These are phyloP conservation scores for Morinoia aosen DNA, from an alignment of 2,888 invertebrate species.

Conservation along the genomic window DNA sequence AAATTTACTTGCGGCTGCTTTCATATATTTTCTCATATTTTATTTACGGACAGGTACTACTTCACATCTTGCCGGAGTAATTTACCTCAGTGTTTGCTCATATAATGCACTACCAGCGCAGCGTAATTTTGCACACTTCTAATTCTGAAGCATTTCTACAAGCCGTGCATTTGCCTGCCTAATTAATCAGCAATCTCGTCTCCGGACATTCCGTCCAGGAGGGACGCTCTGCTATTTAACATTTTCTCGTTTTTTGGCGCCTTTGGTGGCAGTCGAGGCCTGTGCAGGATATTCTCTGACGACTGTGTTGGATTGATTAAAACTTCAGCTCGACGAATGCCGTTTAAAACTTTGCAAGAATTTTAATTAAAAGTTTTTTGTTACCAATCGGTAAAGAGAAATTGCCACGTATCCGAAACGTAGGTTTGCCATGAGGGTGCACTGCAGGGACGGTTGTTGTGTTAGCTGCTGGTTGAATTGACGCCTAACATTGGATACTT, in stretches of 20 bases:
- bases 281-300: background rate
- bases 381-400: background rate
- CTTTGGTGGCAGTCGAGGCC: background rate
- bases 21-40: too few species aligned
- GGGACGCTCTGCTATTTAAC: background rate
- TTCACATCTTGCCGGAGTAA: background rate
- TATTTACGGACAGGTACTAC: background rate
- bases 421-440: background rate
- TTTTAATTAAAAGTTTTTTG: slow-evolving; percentile 17
- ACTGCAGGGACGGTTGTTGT: background rate
- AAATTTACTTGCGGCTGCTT: too few species aligned
- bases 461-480: background rate
- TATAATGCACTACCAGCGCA: background rate
- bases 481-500: background rate
- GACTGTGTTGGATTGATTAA: slow-evolving; percentile 10
- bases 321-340: slow-evolving; percentile 4
- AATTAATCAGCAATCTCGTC: background rate
- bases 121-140: background rate
- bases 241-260: background rate
- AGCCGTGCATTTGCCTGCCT: background rate
- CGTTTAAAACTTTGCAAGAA: background rate
- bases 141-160: background rate
- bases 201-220: background rate
- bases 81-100: background rate
- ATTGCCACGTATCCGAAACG: background rate